Evolutionary conservation across 37 sponge, comb jelly and placozoan genomes (phyloP).

Genomic region (Cladorhizidae sp.): DNA sequence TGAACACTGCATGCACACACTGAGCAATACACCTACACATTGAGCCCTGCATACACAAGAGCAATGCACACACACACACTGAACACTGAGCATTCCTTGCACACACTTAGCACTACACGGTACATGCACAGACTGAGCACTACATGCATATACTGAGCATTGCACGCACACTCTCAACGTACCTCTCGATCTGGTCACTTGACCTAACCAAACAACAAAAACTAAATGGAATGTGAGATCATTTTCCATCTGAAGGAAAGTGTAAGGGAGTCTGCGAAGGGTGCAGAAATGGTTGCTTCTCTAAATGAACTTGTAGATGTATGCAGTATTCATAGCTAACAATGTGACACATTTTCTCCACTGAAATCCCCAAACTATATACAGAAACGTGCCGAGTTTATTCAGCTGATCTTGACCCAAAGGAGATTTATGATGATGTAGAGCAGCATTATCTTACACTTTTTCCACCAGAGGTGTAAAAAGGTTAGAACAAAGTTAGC

Average conservation of each 20-base stretch:
- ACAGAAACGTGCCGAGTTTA: neutral
- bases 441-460: neutral
- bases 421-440: neutral
- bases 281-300: neutral
- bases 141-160: no score
- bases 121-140: no score
- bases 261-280: neutral
- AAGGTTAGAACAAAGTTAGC: neutral
- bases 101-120: no score
- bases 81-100: no score
- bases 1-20: no score
- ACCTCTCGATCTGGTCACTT: neutral
- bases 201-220: neutral
- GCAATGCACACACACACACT: no score
- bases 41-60: no score
- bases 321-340: neutral
- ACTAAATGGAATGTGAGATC: neutral
- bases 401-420: neutral
- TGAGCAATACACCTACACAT: no score
- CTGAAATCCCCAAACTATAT: neutral
- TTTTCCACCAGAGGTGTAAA: neutral
- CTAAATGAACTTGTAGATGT: neutral
- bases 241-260: neutral
- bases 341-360: neutral
- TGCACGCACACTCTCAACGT: neutral